phyloP scores from a whole-genome alignment of 2,113 vertebrate species.

The Dendrocopos noguchii region DNA sequence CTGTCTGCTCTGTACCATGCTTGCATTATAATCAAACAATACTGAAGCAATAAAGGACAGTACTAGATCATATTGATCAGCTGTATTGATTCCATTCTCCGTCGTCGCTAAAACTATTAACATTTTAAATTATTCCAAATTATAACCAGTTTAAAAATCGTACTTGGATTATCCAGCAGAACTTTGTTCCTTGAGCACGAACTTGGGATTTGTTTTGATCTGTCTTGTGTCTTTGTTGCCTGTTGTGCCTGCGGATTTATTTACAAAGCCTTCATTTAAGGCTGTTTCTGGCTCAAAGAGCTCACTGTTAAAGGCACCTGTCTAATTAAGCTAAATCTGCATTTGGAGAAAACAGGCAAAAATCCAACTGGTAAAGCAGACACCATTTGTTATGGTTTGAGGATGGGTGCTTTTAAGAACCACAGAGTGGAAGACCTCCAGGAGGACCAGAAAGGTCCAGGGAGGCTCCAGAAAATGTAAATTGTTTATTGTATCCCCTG shows the following conservation, averaged over 20 bases:
- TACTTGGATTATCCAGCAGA: neutral
- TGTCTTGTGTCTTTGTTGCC: neutral
- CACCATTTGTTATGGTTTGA: neutral
- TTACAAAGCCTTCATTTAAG: neutral
- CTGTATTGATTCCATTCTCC: too few relatives aligned
- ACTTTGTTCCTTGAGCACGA: neutral
- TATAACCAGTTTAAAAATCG: neutral
- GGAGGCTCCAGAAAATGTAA: too few relatives aligned
- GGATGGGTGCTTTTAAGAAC: too few relatives aligned
- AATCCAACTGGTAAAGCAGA: neutral
- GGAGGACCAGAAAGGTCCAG: too few relatives aligned
- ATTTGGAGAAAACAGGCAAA: neutral
- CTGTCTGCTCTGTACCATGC: too few relatives aligned
- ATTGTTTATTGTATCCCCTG: too few relatives aligned
- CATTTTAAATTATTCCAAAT: neutral
- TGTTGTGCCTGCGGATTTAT: neutral
- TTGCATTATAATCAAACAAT: too few relatives aligned
- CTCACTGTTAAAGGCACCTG: constrained; percentile 10
- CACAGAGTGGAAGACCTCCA: too few relatives aligned
- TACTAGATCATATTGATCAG: too few relatives aligned
- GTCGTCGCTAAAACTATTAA: too few relatives aligned
- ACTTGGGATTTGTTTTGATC: neutral
- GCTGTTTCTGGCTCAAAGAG: neutral
- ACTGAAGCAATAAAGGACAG: too few relatives aligned
- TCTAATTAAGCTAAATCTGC: neutral